A percentile compares a stretch with the other conserved stretches of the same genome.
These are phyloP conservation scores for Amazona guildingii DNA, from an alignment of 2,113 vertebrate species.

Conservation along the genomic window DNA sequence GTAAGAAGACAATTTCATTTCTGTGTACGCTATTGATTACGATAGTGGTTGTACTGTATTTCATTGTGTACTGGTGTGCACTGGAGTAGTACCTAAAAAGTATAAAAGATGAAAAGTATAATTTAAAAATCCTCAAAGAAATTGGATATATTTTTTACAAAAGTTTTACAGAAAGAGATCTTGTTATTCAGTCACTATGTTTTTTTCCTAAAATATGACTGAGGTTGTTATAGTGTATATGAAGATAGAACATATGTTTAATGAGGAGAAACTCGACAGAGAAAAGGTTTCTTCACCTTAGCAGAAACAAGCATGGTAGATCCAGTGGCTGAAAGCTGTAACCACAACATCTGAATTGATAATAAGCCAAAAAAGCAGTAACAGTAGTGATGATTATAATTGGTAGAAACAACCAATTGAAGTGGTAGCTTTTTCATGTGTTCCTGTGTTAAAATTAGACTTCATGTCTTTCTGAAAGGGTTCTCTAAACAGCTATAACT, in stretches of 20 bases:
- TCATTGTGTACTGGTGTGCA: neutral
- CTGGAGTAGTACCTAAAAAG: neutral
- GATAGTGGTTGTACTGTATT: neutral
- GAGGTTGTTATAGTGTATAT: neutral
- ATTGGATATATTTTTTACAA: neutral
- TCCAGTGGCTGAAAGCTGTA: neutral
- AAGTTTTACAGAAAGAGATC: neutral
- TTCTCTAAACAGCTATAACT: neutral
- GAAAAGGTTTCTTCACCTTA: neutral
- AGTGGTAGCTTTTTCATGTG: neutral
- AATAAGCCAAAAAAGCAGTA: neutral
- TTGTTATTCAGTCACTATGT: neutral
- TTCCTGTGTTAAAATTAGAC: neutral
- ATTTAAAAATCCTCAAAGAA: neutral
- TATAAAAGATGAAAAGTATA: neutral
- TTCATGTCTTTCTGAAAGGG: neutral
- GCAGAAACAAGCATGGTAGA: neutral
- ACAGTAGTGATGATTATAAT: neutral
- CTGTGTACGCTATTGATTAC: neutral
- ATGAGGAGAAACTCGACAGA: neutral
- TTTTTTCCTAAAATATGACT: neutral
- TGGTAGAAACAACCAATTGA: neutral
- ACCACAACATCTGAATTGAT: neutral
- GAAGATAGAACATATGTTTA: neutral
- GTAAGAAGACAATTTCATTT: neutral